phyloP scores from a whole-genome alignment of 2,888 invertebrate genomes.

The Mechanitis messenoides region DNA sequence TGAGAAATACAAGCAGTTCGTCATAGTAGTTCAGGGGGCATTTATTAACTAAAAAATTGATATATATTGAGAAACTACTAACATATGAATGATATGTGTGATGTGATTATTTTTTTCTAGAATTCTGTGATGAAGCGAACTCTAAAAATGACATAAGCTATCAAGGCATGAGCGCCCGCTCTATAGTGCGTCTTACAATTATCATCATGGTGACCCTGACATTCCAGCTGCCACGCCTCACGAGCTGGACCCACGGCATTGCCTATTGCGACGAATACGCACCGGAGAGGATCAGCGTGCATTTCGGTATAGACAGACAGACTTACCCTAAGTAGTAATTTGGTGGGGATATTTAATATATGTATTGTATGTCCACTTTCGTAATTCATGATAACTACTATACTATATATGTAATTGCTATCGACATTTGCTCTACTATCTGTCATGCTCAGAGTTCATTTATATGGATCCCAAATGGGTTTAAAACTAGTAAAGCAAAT shows the following conservation, averaged over 20 bases:
- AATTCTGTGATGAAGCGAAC: slow-evolving; percentile 24
- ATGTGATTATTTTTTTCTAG: slow-evolving; percentile 18
- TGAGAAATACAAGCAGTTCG: too few relatives aligned
- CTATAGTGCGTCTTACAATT: slow-evolving; percentile 17
- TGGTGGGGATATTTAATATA: too few relatives aligned
- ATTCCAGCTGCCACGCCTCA: slow-evolving; percentile 21
- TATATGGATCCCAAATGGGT: too few relatives aligned
- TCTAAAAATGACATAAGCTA: slow-evolving; percentile 7
- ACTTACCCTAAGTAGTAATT: too few relatives aligned
- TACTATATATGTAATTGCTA: too few relatives aligned
- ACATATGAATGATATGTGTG: neutral
- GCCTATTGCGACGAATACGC: slow-evolving; percentile 29
- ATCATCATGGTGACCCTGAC: slow-evolving; percentile 17
- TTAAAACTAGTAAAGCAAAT: too few relatives aligned
- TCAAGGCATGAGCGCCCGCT: neutral
- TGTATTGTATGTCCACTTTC: too few relatives aligned
- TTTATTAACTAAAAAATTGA: neutral
- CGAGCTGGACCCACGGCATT: slow-evolving; percentile 28
- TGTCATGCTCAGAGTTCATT: too few relatives aligned
- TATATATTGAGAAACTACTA: neutral
- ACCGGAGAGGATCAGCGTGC: slow-evolving; percentile 23
- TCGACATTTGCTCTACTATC: too few relatives aligned
- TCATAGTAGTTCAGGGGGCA: too few relatives aligned
- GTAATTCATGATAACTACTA: too few relatives aligned
- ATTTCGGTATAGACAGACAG: slow-evolving; percentile 24